Evolutionary conservation across 2,113 vertebrate species (phyloP), one percentile per base, ranked within the genome.

Genomic region (Coryphaenoides rupestris): DNA sequence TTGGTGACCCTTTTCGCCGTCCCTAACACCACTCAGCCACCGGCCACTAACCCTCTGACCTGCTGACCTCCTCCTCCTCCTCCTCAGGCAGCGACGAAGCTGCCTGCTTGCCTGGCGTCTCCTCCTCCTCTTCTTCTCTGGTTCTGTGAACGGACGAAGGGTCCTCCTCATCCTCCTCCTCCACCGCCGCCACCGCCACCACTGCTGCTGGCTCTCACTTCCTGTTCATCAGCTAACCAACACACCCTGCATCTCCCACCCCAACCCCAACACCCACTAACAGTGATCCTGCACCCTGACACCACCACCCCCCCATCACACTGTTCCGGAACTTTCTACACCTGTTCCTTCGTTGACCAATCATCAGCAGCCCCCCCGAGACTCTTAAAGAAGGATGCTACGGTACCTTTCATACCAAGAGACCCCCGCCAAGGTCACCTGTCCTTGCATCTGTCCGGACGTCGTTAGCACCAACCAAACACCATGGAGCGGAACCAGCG

Each of bases 41-140:
- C 90, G 93, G 93, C 93, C 94, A 95, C 93, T 94, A 95, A 95
- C 93, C 92, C 47, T 92, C 92, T 94, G 93, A 95, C 93, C 93
- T 93, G 93, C 92, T 94, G 93, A 94, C 93, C 93, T 93, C 92
- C 12, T 46, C 9, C 56, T 56, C 56, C 56, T 58, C 24, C 23
- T 33, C 56, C 93, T 93, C 92, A 95, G 91, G 92, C 93, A 94
- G 92, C 93, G 94, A 95, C 90, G 94, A 94, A 92, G 12, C 55
- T 26, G 21, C 93, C 93, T 81, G 24, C 3, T 26, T 94, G 92
- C 92, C 93, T 93, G 93, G 92, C 21, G 54, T 5, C 19, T 90
- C 24, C 55, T 57, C 23, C 22, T 57, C 55, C 16, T 16, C 55
- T 93, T 91, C 93, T 94, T n/a, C n/a, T 45, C 40, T 13, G 5